Evolutionary conservation across 35 echinoderm and acorn worm species (phyloP).

Genomic region (Patiria miniata): DNA sequence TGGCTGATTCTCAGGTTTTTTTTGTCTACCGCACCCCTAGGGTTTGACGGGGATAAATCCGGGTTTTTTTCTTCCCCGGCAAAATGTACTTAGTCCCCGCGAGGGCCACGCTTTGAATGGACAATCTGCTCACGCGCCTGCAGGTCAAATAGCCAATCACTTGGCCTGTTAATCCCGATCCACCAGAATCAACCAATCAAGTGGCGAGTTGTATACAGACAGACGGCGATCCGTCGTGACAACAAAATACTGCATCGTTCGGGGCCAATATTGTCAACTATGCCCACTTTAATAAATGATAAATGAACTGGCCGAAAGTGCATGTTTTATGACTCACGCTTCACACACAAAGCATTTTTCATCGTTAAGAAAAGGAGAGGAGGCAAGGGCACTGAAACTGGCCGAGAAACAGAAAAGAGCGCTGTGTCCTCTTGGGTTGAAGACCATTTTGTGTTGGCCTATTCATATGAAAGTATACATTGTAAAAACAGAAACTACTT

Average conservation of each 20-base stretch:
- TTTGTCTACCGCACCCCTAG: not conserved
- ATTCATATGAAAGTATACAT: no score
- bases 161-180: not conserved
- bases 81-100: slow-evolving; percentile 8
- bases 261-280: not conserved
- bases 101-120: slow-evolving; percentile 2
- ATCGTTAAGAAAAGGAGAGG: not conserved
- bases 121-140: not conserved
- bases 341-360: slow-evolving; percentile 6
- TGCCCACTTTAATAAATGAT: slow-evolving; percentile 10
- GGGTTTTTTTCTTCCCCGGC: no score
- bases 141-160: slow-evolving; percentile 4
- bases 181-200: not conserved
- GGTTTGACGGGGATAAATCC: not conserved
- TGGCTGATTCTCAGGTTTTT: not conserved
- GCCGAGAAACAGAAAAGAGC: not conserved
- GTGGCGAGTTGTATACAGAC: not conserved
- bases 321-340: slow-evolving; percentile 23
- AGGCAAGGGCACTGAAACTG: slow-evolving; percentile 2
- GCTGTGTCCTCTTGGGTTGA: not conserved
- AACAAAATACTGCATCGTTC: not conserved
- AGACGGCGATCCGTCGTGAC: not conserved
- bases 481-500: no score
- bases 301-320: slow-evolving; percentile 2
- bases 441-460: not conserved